phyloP scores from a whole-genome alignment of 2,113 vertebrate genomes.

The Callipepla squamata region DNA sequence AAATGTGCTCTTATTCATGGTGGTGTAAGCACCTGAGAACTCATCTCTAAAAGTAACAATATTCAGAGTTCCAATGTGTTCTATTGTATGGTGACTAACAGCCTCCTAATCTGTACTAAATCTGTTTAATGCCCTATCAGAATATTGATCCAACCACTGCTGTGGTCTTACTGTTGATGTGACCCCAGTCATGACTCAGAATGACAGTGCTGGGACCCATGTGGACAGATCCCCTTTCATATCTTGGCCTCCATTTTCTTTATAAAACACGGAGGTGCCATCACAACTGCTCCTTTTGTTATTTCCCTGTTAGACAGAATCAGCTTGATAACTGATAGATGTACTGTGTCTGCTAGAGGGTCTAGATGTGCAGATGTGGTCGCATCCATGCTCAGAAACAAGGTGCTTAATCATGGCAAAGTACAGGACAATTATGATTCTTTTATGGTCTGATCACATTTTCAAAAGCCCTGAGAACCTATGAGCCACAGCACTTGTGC shows the following conservation, averaged over 20 bases:
- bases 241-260: background rate
- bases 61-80: background rate
- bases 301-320: background rate
- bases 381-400: background rate
- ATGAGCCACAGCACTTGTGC: background rate
- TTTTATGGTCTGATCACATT: background rate
- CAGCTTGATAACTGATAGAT: background rate
- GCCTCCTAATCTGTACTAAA: background rate
- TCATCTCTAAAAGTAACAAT: background rate
- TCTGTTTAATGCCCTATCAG: background rate
- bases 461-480: background rate
- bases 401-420: background rate
- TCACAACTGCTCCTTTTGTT: background rate
- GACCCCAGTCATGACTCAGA: background rate
- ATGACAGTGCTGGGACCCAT: background rate
- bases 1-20: background rate
- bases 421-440: background rate
- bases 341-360: rapidly evolving
- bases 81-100: background rate
- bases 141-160: background rate
- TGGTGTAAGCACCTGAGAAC: background rate
- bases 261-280: background rate
- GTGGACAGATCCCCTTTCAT: background rate
- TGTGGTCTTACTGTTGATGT: background rate
- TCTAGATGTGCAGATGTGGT: rapidly evolving